These are phyloP conservation scores for Saccostrea glomerata DNA, from an alignment of 1,140 invertebrate species.

Conservation along the genomic window DNA sequence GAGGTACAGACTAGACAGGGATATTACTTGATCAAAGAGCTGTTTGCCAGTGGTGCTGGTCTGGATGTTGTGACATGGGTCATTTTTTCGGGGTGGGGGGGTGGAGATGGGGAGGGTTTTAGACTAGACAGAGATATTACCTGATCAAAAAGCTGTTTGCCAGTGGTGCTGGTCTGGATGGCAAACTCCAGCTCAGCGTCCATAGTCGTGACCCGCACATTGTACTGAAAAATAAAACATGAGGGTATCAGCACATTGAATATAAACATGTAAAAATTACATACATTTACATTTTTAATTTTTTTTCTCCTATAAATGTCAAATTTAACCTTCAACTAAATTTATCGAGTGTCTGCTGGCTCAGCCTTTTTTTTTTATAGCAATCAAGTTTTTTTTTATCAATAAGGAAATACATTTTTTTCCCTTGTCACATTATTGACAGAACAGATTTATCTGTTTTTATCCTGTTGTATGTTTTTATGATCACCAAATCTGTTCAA, in stretches of 20 bases:
- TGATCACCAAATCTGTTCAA: no score
- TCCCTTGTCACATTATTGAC: no score
- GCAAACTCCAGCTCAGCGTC: slow-evolving; percentile 99
- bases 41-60: slow-evolving; percentile 88
- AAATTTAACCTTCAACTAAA: no score
- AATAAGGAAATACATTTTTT: no score
- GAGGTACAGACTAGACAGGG: neutral
- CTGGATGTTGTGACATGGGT: neutral
- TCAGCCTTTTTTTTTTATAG: no score
- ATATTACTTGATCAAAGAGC: slow-evolving; percentile 95
- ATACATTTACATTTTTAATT: neutral
- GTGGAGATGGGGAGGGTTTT: neutral
- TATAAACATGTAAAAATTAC: neutral
- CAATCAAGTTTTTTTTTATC: no score
- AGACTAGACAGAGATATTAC: slow-evolving; percentile 69
- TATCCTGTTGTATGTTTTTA: no score
- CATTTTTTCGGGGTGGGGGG: neutral
- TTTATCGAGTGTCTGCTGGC: no score
- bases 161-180: slow-evolving; percentile 99
- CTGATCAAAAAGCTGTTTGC: slow-evolving; percentile 99
- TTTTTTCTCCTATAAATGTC: no score
- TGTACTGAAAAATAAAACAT: slow-evolving; percentile 80
- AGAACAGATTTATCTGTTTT: no score
- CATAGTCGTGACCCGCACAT: slow-evolving; percentile 99
- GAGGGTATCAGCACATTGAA: neutral